These are phyloP conservation scores for Spheniscus mendiculus DNA, from an alignment of 2,113 vertebrate species.

Conservation along the genomic window DNA sequence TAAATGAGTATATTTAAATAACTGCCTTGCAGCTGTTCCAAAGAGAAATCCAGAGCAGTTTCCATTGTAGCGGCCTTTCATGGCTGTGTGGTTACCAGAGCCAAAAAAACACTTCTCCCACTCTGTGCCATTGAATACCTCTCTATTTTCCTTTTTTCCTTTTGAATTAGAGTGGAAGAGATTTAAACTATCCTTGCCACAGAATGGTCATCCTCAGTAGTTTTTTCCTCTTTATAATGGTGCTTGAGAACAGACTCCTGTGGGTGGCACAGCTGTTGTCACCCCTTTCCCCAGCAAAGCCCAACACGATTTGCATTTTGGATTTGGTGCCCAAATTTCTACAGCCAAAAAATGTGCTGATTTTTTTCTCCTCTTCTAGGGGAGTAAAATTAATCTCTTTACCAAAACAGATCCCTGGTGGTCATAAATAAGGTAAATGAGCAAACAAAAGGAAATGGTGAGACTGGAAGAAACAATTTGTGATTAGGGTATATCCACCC, in stretches of 20 bases:
- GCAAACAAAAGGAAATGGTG: not conserved
- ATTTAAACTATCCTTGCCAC: constrained; percentile 3
- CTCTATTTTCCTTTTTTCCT: constrained; percentile 3
- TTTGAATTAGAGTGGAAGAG: not conserved
- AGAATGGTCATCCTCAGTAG: not conserved
- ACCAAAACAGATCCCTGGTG: not conserved
- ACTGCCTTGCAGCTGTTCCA: constrained; percentile 57
- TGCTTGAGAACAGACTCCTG: not conserved
- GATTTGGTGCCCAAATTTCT: not conserved
- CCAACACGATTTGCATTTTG: not conserved
- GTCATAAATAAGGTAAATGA: not conserved
- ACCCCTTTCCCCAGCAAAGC: not conserved
- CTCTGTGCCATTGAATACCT: constrained; percentile 11
- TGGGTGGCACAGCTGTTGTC: not conserved
- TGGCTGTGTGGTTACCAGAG: not conserved
- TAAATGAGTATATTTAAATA: constrained; percentile 61
- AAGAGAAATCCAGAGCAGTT: constrained; percentile 47
- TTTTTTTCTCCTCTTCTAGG: not conserved
- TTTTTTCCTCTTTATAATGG: not conserved
- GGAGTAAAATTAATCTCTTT: not conserved
- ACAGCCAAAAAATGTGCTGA: not conserved
- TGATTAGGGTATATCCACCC: not conserved
- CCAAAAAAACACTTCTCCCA: constrained; percentile 36
- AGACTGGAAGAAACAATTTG: not conserved
- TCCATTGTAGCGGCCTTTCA: constrained; percentile 34